These are phyloP conservation scores for Aphelinus certus DNA, from an alignment of 1,140 invertebrate species.

Conservation along the genomic window DNA sequence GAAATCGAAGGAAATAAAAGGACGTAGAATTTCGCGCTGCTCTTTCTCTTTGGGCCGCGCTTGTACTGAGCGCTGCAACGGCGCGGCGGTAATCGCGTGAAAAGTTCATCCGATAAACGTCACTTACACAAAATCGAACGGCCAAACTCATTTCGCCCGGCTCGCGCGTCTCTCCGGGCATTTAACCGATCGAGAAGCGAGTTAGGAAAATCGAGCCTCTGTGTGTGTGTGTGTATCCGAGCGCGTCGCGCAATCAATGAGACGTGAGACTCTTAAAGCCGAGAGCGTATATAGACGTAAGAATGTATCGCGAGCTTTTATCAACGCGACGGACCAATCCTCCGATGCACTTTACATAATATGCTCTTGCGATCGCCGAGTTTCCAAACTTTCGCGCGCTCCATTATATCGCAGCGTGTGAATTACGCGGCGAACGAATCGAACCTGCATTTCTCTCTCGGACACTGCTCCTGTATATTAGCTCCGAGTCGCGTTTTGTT, in stretches of 20 bases:
- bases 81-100: neutral
- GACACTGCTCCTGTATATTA: too few relatives aligned
- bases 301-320: constrained; percentile 6
- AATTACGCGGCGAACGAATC: too few relatives aligned
- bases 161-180: neutral
- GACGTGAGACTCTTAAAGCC: constrained; percentile 10
- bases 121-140: neutral
- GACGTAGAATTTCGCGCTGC: neutral
- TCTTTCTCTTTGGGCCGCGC: neutral
- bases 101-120: constrained; percentile 21
- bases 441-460: too few relatives aligned
- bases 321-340: constrained; percentile 1
- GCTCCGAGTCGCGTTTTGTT: too few relatives aligned
- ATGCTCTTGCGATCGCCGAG: neutral
- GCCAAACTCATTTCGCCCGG: neutral
- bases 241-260: too few relatives aligned
- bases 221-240: neutral
- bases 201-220: constrained; percentile 16
- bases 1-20: neutral
- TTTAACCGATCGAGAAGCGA: constrained; percentile 8
- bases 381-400: too few relatives aligned
- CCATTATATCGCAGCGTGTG: too few relatives aligned
- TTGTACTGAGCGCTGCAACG: too few relatives aligned
- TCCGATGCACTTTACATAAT: constrained; percentile 2
- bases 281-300: neutral